Base-by-base conservation (phyloP, 2,888 invertebrate species). In the Troglohyphantes excavatus region DNA sequence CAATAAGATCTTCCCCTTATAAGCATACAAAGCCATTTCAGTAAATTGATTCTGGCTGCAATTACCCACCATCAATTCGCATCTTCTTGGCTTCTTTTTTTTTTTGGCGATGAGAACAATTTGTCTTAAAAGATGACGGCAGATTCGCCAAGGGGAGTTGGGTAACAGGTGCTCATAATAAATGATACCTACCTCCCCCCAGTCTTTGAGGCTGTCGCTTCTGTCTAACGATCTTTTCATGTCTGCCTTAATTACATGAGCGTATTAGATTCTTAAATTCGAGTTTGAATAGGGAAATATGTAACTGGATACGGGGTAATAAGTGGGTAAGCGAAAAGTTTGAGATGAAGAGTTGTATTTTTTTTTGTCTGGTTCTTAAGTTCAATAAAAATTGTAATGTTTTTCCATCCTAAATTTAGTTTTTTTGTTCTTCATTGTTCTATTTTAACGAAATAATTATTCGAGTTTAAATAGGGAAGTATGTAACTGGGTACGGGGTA, bases 111-210 rank as follows among this genome's bases (percentile, higher is more conserved):
- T 26, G 63, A 21, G 33, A 78, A 65, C 78, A 78, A 78, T 78
- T 78, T 78, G 39, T 78, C 78, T 78, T 21, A 23, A 43, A 43
- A 65, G 63, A 63, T 78, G 63, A 65, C 78, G 61, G 59, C 26
- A 6, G 59, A 11, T 29, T 75, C 33, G 39, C 39, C 27, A 27
- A 39, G 39, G 33, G 33, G 23, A 43, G 21, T 23, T 19, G 13
- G 61, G 83, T 83, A 73, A 83, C 83, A 83, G 83, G 73, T 83
- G 83, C n/a, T 46, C 39, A 43, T 73, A 83, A 83, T 83, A 83
- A 83, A 73, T 73, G 63, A 27, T 61, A 17, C 67, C 82, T 13
- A n/a, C 43, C 33, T 33, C 19, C 67, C 63, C 67, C n/a, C n/a
- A 29, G 27, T 61, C 11, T 73, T 26, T 3, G 9, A 33, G 9